Percentiles rank a stretch among this genome's conserved stretches.
These are phyloP conservation scores for Eumacrocentrus americanus DNA, from an alignment of 2,888 invertebrate species.

Conservation along the genomic window DNA sequence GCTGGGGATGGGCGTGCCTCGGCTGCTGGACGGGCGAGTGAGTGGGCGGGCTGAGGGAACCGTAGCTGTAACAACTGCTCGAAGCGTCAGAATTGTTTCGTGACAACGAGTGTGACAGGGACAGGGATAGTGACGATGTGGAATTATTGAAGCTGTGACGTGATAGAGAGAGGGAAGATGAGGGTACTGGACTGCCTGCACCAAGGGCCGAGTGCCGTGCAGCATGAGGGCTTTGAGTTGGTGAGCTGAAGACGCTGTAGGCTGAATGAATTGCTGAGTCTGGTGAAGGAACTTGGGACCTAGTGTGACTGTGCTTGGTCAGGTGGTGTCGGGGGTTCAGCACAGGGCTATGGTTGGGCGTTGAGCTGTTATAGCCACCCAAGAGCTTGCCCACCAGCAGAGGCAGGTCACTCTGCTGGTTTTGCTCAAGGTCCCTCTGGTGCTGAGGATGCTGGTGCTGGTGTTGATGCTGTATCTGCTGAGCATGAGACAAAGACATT, in stretches of 20 bases:
- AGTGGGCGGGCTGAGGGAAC: slow-evolving; percentile 69
- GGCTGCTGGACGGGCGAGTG: slow-evolving; percentile 82
- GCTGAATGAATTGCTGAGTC: slow-evolving; percentile 90
- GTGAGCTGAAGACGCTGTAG: slow-evolving; percentile 82
- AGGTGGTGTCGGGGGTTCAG: slow-evolving; percentile 61
- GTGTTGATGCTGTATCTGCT: slow-evolving; percentile 41
- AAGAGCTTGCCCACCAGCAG: slow-evolving; percentile 68
- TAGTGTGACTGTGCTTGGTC: slow-evolving; percentile 58
- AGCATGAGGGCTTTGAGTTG: slow-evolving; percentile 85
- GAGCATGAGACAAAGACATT: slow-evolving; percentile 50
- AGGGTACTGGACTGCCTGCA: slow-evolving; percentile 59
- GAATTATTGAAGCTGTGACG: slow-evolving; percentile 60
- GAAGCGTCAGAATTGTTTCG: slow-evolving; percentile 92
- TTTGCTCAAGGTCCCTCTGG: slow-evolving; percentile 51
- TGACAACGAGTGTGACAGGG: slow-evolving; percentile 81
- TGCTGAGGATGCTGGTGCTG: slow-evolving; percentile 40
- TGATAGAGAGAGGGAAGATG: slow-evolving; percentile 57
- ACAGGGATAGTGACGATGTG: slow-evolving; percentile 62
- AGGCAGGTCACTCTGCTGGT: slow-evolving; percentile 61
- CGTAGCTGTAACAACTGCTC: slow-evolving; percentile 87
- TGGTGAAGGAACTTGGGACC: slow-evolving; percentile 72
- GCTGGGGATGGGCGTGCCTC: slow-evolving; percentile 60
- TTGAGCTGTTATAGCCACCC: slow-evolving; percentile 69
- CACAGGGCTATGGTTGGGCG: slow-evolving; percentile 71
- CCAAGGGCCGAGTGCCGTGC: slow-evolving; percentile 75